phyloP scores from a whole-genome alignment of 2,797 vertebrate species.

The Falco biarmicus region DNA sequence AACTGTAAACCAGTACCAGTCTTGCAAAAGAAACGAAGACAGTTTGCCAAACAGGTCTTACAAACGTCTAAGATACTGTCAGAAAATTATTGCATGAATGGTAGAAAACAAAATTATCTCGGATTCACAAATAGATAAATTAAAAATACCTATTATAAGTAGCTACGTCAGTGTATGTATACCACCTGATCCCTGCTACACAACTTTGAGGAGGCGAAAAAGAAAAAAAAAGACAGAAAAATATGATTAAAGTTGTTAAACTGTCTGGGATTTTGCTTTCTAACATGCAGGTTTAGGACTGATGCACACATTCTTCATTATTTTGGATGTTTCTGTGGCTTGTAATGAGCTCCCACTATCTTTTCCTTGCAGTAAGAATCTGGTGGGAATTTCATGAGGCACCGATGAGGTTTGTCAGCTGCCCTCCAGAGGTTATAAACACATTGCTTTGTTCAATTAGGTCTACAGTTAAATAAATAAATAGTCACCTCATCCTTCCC shows the following conservation, averaged over 20 bases:
- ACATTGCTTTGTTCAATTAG: slow-evolving; percentile 9
- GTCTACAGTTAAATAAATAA: slow-evolving; percentile 26
- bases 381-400: neutral
- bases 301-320: neutral
- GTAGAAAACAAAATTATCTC: neutral
- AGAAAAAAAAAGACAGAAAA: neutral
- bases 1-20: neutral
- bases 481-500: slow-evolving; percentile 18
- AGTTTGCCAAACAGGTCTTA: neutral
- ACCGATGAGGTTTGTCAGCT: slow-evolving; percentile 14
- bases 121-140: neutral
- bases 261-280: neutral
- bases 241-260: neutral
- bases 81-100: neutral
- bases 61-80: neutral
- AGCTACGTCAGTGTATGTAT: neutral
- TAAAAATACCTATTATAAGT: neutral
- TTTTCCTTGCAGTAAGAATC: neutral
- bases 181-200: neutral
- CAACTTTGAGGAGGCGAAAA: neutral
- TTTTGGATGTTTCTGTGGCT: neutral
- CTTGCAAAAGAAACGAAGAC: neutral
- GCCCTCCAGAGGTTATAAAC: slow-evolving; percentile 41
- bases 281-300: neutral
- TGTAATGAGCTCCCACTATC: neutral